Percentiles rank a stretch among this genome's conserved stretches.
Evolutionary conservation across 2,797 vertebrate species (phyloP).

Genomic region (Loriculus beryllinus): DNA sequence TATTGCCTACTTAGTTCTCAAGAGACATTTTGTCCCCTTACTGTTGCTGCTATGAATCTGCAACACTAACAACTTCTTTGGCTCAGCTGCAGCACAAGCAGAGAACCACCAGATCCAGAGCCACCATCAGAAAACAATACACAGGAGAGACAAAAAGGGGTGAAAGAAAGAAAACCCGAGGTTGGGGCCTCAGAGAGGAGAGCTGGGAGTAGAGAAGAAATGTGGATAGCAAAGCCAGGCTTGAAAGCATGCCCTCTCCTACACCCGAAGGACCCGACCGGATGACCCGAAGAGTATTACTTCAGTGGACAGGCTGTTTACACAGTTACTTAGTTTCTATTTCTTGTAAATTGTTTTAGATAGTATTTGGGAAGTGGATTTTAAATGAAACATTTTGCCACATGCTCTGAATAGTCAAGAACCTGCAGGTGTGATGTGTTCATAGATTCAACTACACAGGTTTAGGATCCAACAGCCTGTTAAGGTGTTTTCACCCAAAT

Average conservation of each 20-base stretch:
- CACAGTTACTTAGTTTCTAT: background rate
- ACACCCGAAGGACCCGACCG: background rate
- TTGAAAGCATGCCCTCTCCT: background rate
- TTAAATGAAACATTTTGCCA: background rate
- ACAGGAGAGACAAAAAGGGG: background rate
- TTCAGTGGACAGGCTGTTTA: background rate
- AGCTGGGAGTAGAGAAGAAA: background rate
- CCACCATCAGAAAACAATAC: background rate
- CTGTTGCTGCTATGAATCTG: slow-evolving; percentile 37
- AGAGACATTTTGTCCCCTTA: background rate
- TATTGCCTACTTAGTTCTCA: background rate
- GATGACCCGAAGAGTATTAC: background rate
- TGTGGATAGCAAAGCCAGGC: background rate
- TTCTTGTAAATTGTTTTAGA: background rate
- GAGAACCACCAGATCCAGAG: background rate
- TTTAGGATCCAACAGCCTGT: background rate
- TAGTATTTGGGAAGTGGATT: background rate
- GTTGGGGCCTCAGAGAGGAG: background rate
- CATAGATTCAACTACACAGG: background rate
- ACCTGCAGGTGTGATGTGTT: background rate
- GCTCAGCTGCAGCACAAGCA: background rate
- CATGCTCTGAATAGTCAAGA: background rate
- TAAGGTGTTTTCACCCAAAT: background rate
- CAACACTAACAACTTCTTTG: background rate
- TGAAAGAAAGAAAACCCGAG: background rate